Conservation (phyloP, 2,113 vertebrate genomes). For the Condylura cristata region DNA sequence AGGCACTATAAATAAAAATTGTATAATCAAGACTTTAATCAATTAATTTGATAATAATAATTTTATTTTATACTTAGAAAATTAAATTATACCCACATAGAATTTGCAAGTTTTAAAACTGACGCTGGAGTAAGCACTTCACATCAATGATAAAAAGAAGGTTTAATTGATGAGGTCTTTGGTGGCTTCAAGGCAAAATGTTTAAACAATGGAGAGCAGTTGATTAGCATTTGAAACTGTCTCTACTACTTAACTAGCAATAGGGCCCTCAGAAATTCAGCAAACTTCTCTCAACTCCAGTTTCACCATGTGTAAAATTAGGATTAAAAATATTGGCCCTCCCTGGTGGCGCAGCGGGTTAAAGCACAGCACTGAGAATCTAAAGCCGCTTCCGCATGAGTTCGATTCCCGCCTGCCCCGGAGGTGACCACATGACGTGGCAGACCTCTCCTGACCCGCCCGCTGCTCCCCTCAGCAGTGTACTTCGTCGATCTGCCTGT, state of each 20-base stretch:
- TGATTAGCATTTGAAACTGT: not conserved
- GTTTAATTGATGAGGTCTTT: not conserved
- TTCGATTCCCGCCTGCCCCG: no score
- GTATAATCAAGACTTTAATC: not conserved
- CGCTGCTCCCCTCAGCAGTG: no score
- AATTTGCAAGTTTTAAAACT: not conserved
- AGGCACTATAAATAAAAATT: slow-evolving; percentile 34
- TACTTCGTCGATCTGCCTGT: no score
- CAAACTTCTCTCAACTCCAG: not conserved
- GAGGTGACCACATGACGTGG: no score
- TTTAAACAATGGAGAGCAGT: not conserved
- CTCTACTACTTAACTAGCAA: not conserved
- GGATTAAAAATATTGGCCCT: slow-evolving; percentile 21
- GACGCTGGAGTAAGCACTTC: not conserved
- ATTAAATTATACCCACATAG: not conserved
- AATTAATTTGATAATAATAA: not conserved
- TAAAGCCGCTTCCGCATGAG: no score
- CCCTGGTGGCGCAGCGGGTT: no score
- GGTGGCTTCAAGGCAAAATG: not conserved
- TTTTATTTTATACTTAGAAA: slow-evolving; percentile 41
- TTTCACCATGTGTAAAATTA: not conserved
- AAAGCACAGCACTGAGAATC: no score
- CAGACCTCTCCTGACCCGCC: no score
- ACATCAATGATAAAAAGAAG: not conserved
- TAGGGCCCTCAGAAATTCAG: not conserved